Evolutionary conservation across 2,113 vertebrate genomes (phyloP), one percentile per base, ranked within the genome.

Genomic region (Nibea albiflora): DNA sequence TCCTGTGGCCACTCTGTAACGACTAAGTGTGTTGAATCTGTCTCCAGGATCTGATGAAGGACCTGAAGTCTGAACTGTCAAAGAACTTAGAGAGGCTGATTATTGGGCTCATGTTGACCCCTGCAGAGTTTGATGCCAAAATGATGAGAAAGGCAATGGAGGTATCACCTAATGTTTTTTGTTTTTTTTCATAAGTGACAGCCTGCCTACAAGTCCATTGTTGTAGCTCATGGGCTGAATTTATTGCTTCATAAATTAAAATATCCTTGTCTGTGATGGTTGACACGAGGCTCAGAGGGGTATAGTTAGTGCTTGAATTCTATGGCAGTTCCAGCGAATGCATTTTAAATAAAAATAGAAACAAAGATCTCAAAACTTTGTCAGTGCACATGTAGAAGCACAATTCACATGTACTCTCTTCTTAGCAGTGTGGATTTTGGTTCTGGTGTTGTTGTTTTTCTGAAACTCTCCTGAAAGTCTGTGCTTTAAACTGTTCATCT

Each of bases 141-240:
- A 98, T 99, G 94, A 94, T 99, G 94, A 96, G 93, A 92, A 99
- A 99, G 84, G 98, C 98, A 0, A 98, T 99, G 84, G 97, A 98
- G 97, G 98, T 79, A 57, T 52, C 39, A 46, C 3, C 46, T 31
- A 11, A 19, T 54, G 7, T 53, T 61, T 8, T 65, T 35, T n/a
- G n/a, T 1, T n/a, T 17, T 22, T 24, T 53, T 20, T 42, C 9
- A 22, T 3, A 44, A 14, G 20, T 22, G n/a, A 8, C 12, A 24
- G 39, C 1, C 20, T 46, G 19, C 10, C 35, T n/a, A 42, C 35
- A n/a, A 5, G 31, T 63, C 22, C 39, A 44, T n/a, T n/a, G 39
- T 22, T 52, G 28, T 17, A 63, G 39, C 39, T 61, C 39, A 26
- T n/a, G 2, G 52, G 11, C 28, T 49, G 10, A 50, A 26, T 47